Conservation (phyloP, 2,113 vertebrate genomes). For the Empidonax alnorum region DNA sequence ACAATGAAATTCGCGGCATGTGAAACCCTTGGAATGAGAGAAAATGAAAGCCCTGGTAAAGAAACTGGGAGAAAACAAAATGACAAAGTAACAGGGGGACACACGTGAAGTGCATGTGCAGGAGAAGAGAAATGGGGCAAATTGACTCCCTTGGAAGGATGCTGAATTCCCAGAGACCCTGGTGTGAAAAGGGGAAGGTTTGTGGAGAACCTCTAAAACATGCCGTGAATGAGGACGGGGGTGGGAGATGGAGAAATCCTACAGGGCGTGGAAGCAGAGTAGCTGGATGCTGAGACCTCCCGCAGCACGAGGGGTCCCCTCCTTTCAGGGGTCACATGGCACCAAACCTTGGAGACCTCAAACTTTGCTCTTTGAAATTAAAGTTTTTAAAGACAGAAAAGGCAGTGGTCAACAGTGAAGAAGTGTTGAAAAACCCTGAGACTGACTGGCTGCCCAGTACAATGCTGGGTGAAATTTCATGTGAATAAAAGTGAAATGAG, state of each 20-base stretch:
- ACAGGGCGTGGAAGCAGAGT: fast-evolving
- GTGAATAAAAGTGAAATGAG: neutral
- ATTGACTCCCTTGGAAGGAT: neutral
- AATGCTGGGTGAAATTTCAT: neutral
- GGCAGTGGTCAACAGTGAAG: neutral
- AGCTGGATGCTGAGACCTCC: neutral
- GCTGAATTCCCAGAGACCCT: neutral
- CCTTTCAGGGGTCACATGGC: fast-evolving
- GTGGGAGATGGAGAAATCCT: neutral
- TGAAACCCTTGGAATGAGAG: neutral
- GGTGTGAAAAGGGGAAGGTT: neutral
- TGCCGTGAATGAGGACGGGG: neutral
- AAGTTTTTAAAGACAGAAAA: neutral
- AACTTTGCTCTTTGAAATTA: neutral
- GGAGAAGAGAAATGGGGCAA: neutral
- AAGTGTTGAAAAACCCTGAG: neutral
- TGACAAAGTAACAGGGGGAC: neutral
- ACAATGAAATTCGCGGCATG: neutral
- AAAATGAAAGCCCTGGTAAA: neutral
- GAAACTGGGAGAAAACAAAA: neutral
- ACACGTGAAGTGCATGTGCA: neutral
- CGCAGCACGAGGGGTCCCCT: neutral
- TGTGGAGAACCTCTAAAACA: neutral
- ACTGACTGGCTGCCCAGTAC: neutral
- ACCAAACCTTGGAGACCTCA: neutral